Conservation (phyloP, 2,113 vertebrate species). For the Amphilophus citrinellus region DNA sequence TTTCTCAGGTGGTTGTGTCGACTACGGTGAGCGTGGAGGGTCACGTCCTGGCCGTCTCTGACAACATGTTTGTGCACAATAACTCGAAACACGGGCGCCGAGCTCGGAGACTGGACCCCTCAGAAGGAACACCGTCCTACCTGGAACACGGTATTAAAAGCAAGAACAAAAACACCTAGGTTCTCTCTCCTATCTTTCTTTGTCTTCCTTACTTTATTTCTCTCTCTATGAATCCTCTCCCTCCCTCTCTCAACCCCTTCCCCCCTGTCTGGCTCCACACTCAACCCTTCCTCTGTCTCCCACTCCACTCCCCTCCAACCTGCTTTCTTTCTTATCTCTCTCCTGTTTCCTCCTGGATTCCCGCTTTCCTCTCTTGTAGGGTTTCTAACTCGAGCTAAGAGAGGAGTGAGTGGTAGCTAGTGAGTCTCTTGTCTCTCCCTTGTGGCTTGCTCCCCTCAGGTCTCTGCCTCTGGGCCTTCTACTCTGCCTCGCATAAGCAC, state of each 20-base stretch:
- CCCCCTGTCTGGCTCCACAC: constrained; percentile 50
- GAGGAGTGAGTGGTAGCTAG: constrained; percentile 71
- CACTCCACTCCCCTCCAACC: constrained; percentile 61
- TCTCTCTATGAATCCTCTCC: constrained; percentile 17
- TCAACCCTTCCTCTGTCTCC: constrained; percentile 53
- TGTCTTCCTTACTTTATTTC: constrained; percentile 56
- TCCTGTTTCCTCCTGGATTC: constrained; percentile 64
- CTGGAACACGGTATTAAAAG: constrained; percentile 75
- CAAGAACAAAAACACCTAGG: constrained; percentile 25
- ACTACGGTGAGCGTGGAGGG: constrained; percentile 84
- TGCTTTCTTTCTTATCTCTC: constrained; percentile 61
- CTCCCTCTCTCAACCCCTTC: not conserved
- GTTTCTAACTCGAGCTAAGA: constrained; percentile 68
- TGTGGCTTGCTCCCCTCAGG: constrained; percentile 76
- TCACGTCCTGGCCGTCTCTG: constrained; percentile 94
- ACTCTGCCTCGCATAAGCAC: constrained; percentile 77
- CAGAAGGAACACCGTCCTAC: constrained; percentile 76
- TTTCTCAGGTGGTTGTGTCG: constrained; percentile 77
- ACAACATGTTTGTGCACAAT: constrained; percentile 99
- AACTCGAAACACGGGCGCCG: constrained; percentile 88
- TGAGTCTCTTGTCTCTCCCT: constrained; percentile 72
- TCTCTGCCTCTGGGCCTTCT: constrained; percentile 76
- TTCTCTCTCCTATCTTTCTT: constrained; percentile 22
- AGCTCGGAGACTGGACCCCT: constrained; percentile 76
- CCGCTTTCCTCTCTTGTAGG: constrained; percentile 69